phyloP scores from a whole-genome alignment of 2,888 invertebrate species.

The Hetaerina titia region DNA sequence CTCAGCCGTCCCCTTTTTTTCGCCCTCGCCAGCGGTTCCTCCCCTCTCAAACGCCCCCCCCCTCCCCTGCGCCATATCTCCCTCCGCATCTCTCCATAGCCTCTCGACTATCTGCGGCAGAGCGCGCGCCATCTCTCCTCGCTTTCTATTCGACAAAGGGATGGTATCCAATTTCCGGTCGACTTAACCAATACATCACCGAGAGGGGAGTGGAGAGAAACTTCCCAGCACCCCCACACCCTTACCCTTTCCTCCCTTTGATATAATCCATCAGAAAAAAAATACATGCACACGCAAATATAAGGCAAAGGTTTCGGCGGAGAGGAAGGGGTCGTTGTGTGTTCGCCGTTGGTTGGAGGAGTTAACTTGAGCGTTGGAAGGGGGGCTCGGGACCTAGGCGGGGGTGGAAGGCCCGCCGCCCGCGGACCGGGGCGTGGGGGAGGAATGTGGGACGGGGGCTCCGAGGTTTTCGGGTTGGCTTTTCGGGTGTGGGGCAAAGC shows the following conservation, averaged over 20 bases:
- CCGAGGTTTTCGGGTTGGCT: neutral
- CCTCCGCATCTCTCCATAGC: neutral
- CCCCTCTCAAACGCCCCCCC: neutral
- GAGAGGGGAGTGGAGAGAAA: neutral
- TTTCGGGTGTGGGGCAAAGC: neutral
- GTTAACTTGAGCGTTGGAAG: neutral
- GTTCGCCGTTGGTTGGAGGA: neutral
- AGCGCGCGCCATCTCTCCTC: neutral
- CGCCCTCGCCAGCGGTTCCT: neutral
- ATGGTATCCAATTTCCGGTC: constrained; percentile 64
- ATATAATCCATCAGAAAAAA: constrained; percentile 30
- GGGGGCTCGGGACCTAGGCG: neutral
- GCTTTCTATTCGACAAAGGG: constrained; percentile 27
- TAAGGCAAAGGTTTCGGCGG: too few species aligned
- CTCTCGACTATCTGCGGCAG: neutral
- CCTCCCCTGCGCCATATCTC: neutral
- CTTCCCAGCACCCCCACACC: neutral
- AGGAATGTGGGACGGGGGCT: neutral
- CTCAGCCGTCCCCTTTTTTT: neutral
- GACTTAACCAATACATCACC: constrained; percentile 57
- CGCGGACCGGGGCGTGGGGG: neutral
- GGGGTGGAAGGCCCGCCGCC: neutral
- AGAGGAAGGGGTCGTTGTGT: neutral
- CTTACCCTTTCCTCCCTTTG: neutral
- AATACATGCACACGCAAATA: neutral